Evolutionary conservation across 2,113 vertebrate species (phyloP), one percentile per base, ranked within the genome.

Genomic region (Sorex fumeus): DNA sequence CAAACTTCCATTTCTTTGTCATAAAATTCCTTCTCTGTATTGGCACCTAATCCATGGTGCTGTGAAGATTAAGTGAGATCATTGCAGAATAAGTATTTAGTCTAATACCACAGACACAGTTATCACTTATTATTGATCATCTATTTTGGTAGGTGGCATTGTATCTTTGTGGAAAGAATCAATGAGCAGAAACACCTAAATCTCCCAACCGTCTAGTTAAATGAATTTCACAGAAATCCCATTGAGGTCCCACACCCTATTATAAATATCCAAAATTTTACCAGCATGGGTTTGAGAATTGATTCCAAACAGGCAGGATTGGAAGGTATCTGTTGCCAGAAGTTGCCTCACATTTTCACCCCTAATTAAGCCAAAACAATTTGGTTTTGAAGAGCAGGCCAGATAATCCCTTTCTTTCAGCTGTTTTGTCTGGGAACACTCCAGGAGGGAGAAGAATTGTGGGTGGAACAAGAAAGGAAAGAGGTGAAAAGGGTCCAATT

Each of bases 311-410:
- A 86, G 36, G 19, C 27, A 83, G 50, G 53, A 81, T 25, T 67
- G 27, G 15, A 88, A 75, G 72, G 40, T 64, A 74, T 53, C 23
- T 91, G 79, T 91, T 69, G 30, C 66, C 4, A 70, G 91, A 92
- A 74, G 13, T 83, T 95, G 69, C 43, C 89, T 95, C 81, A 88
- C 70, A 72, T 84, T 87, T 89, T 60, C 19, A 64, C 15, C 36
- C 62, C 1, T 57, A 91, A 64, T 95, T 89, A 21, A 0, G 74
- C 45, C 93, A 96, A 96, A 91, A 91, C 30, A 82, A 88, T 67
- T 93, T 93, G 85, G 77, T 66, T 95, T 97, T 95, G 90, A 93
- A 91, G 85, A 96, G 84, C 1, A 47, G 93, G 40, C 78, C 66
- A 77, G 30, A 77, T 89, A 92, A 94, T 88, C 66, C 53, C 32